Evolutionary conservation across 2,113 vertebrate genomes (phyloP), one percentile per base, ranked within the genome.

Genomic region (Anarrhichthys ocellatus): DNA sequence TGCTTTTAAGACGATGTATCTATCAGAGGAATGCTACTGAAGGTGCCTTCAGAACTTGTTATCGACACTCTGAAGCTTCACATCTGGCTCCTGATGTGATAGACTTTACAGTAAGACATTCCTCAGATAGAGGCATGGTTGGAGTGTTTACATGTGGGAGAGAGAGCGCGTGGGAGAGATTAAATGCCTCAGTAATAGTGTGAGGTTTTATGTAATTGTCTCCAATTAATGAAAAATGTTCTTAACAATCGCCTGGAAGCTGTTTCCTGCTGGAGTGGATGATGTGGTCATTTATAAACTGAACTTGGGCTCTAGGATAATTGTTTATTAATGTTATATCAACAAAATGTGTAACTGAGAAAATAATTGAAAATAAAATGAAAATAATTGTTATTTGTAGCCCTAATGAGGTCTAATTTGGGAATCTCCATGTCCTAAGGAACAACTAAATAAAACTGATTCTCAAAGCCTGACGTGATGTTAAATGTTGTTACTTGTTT

Each of bases 51-150:
- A 44, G 15, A 7, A 9, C 64, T 34, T n/a, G 18, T 58, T 85
- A 71, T 87, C 73, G 22, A n/a, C 10, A 29, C 59, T 34, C 58
- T 81, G 84, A 91, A 52, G 78, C 82, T 84, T 87, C 81, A 78
- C 89, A 90, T 92, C 89, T 92, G 91, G 86, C 66, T 77, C 59
- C 78, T 58, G 86, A 80, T 83, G 82, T 79, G 62, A 82, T 70
- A 29, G 63, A 22, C 68, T 58, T 73, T 67, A 82, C 76, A 86
- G 82, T 65, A 27, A 32, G 32, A 42, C 85, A 92, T 92, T 88
- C 87, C 77, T 81, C 79, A 81, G 87, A 83, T 79, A 83, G 67
- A 82, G 22, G 50, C 29, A 5, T 18, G 74, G 71, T 68, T 82
- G 86, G 83, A 81, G 87, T 71, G 68, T 18, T 22, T 13, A 42